Percentiles rank a stretch among this genome's conserved stretches.
Conservation (phyloP, 2,113 vertebrate genomes). For the Austrofundulus limnaeus region DNA sequence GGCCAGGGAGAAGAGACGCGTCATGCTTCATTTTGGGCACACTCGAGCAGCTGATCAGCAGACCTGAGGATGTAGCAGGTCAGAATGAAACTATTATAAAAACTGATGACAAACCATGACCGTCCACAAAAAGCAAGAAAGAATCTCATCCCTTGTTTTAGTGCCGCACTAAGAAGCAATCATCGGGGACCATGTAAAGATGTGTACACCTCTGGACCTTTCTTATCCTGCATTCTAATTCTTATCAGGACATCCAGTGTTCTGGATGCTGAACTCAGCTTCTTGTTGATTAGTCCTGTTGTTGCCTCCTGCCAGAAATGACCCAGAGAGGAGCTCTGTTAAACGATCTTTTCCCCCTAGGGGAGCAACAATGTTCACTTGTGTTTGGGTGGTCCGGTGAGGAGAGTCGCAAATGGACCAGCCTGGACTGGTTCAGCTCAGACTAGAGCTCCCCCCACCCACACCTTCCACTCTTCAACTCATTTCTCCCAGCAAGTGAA, state of each 20-base stretch:
- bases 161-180: neutral
- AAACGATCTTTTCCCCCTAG: constrained; percentile 37
- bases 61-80: too few species aligned
- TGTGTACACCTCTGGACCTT: too few species aligned
- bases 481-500: constrained; percentile 43
- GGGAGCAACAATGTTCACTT: constrained; percentile 63
- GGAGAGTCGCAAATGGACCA: constrained; percentile 48
- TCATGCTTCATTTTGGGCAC: too few species aligned
- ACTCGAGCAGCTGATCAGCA: too few species aligned
- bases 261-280: constrained; percentile 15
- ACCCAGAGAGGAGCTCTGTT: constrained; percentile 42
- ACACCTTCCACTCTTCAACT: constrained; percentile 20
- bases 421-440: constrained; percentile 49
- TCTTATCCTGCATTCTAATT: neutral
- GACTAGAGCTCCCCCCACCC: constrained; percentile 27
- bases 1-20: too few species aligned
- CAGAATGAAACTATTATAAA: too few species aligned
- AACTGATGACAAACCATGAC: too few species aligned
- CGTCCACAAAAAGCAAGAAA: too few species aligned
- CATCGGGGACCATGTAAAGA: neutral
- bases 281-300: constrained; percentile 45
- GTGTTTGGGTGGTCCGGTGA: constrained; percentile 70
- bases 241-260: constrained; percentile 15
- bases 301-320: constrained; percentile 39
- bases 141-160: too few species aligned